Conservation (phyloP, 2,797 vertebrate genomes). For the Mus minutoides region DNA sequence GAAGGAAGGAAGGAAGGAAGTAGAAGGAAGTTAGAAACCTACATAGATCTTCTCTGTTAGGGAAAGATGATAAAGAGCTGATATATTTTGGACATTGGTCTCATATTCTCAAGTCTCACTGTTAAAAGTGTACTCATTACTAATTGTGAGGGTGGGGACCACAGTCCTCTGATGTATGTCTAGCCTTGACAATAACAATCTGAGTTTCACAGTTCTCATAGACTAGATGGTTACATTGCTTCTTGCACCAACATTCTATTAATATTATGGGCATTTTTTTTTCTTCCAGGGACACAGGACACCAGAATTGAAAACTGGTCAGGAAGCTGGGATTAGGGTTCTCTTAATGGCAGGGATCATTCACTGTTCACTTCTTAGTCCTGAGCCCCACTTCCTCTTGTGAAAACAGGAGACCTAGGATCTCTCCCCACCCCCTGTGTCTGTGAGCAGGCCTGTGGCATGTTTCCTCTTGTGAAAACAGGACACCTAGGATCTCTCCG, state of each 20-base stretch:
- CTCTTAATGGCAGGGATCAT: neutral
- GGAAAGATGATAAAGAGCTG: neutral
- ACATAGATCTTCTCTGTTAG: neutral
- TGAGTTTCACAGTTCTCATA: slow-evolving; percentile 3
- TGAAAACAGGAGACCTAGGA: neutral
- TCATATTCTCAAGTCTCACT: neutral
- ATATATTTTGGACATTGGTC: neutral
- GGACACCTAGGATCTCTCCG: neutral
- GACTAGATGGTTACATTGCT: slow-evolving; percentile 33
- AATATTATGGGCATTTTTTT: slow-evolving; percentile 19
- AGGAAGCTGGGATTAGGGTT: neutral
- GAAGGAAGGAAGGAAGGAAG: neutral
- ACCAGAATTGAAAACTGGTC: slow-evolving; percentile 22
- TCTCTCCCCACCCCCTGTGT: too few relatives aligned
- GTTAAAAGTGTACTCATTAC: neutral
- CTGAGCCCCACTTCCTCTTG: neutral
- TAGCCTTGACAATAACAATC: slow-evolving; percentile 30
- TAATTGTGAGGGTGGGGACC: neutral
- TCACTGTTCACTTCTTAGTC: neutral
- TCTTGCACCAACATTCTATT: neutral
- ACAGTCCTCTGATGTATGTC: neutral
- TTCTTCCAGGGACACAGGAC: slow-evolving; percentile 4
- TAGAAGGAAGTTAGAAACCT: neutral
- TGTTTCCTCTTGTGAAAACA: neutral
- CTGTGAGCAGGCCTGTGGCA: neutral